phyloP scores from a whole-genome alignment of 2,888 invertebrate species.

The Andrena hattorfiana region DNA sequence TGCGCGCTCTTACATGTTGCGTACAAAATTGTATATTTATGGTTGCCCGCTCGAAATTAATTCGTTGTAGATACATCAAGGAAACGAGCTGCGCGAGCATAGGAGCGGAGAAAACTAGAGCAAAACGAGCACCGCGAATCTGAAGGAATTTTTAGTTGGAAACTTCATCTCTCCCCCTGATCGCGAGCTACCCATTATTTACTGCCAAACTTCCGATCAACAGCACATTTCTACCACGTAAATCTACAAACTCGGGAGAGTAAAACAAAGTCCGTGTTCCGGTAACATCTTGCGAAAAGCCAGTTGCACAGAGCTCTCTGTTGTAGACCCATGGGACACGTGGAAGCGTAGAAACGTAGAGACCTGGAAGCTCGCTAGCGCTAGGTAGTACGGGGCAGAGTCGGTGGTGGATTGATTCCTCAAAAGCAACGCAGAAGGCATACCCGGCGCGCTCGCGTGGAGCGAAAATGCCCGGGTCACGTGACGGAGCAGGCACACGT shows the following conservation, averaged over 20 bases:
- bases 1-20: not conserved
- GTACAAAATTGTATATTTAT: not conserved
- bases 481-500: conserved; percentile 65
- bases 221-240: too few relatives aligned
- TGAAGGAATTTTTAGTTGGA: too few relatives aligned
- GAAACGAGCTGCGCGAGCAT: not conserved
- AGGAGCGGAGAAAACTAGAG: not conserved
- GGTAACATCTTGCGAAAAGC: too few relatives aligned
- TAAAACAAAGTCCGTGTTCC: not conserved
- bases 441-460: conserved; percentile 59
- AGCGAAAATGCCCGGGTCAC: conserved; percentile 70
- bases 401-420: conserved; percentile 63
- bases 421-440: conserved; percentile 38
- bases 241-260: not conserved
- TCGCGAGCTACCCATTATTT: too few relatives aligned
- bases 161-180: too few relatives aligned
- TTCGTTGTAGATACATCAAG: not conserved
- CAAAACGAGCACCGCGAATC: too few relatives aligned
- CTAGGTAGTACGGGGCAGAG: too few relatives aligned
- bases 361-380: too few relatives aligned
- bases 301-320: too few relatives aligned
- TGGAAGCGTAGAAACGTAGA: too few relatives aligned
- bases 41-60: not conserved
- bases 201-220: too few relatives aligned
- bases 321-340: too few relatives aligned